Conservation (phyloP, 2,113 vertebrate species). For the Channa maculata region DNA sequence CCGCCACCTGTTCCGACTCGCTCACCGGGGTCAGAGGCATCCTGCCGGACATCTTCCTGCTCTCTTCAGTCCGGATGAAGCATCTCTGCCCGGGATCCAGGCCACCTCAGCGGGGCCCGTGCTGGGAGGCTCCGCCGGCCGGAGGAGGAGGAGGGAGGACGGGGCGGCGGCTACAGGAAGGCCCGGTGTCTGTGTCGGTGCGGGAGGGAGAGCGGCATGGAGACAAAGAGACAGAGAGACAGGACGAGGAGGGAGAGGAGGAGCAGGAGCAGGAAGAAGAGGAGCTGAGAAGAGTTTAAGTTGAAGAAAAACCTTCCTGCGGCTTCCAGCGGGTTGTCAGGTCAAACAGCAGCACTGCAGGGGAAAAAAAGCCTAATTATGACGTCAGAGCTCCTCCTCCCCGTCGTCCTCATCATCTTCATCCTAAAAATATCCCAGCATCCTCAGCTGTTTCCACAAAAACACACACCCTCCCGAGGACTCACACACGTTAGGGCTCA, state of each 20-base stretch:
- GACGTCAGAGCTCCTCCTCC: conserved; percentile 49
- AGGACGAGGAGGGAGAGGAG: too few relatives aligned
- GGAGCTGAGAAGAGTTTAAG: background rate
- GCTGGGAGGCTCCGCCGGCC: conserved; percentile 36
- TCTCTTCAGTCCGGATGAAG: conserved; percentile 27
- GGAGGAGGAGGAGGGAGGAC: conserved; percentile 26
- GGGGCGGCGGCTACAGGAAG: conserved; percentile 52
- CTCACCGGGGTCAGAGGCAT: conserved; percentile 62
- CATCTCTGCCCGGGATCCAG: conserved; percentile 38
- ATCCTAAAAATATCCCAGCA: conserved; percentile 53
- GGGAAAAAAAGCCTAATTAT: background rate
- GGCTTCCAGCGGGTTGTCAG: conserved; percentile 14
- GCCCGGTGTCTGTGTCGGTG: conserved; percentile 19
- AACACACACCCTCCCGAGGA: background rate
- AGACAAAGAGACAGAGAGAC: conserved; percentile 1
- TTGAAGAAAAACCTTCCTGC: background rate
- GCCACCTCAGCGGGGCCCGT: conserved; percentile 37
- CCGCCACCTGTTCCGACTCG: conserved; percentile 50
- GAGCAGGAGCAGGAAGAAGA: background rate
- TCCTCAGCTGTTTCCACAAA: conserved; percentile 29
- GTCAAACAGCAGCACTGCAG: conserved; percentile 48
- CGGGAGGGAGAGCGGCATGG: conserved; percentile 17
- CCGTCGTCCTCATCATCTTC: conserved; percentile 30
- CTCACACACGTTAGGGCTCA: background rate
- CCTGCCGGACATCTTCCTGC: conserved; percentile 51